Evolutionary conservation across 2,797 vertebrate species (phyloP), one percentile per base, ranked within the genome.

Genomic region (Denticeps clupeoides): DNA sequence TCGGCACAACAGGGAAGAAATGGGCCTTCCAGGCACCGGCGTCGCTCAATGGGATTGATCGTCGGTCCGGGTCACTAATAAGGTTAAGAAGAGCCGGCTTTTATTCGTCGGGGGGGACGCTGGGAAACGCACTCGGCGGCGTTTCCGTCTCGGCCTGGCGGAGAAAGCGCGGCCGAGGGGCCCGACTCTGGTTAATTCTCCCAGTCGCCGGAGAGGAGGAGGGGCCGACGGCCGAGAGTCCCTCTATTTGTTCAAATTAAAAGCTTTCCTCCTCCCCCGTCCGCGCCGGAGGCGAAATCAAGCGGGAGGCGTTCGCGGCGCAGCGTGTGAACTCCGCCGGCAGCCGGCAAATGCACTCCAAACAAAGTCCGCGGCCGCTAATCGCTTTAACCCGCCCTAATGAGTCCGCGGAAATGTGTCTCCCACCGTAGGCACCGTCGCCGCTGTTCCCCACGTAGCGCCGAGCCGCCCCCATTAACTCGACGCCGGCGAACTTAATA

Each of bases 21-120:
- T 65, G 56, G 67, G 54, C 54, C 66, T 74, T 68, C 64, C 46
- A 72, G 64, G 63, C 64, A 62, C 47, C 63, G n/a, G 47, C 27
- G 49, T 32, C 25, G 69, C 68, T 68, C 69, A 66, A 71, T 68
- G 66, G 63, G 60, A 65, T 68, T 70, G 69, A 73, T 73, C 58
- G 66, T 55, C 59, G 45, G 67, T 59, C 60, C 54, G 48, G 70
- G 60, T 63, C 62, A 57, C 65, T 68, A 58, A 64, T 57, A 55
- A 49, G 62, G 29, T 57, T 67, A 64, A 56, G 47, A 53, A 48
- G 63, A 62, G 59, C 43, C 27, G 55, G 33, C 58, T 68, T 70
- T 65, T 59, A 65, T 70, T 63, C 49, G 31, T 47, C 52, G n/a
- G n/a, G n/a, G n/a, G n/a, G n/a, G n/a, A n/a, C n/a, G n/a, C n/a